Evolutionary conservation across 2,888 invertebrate genomes (phyloP), one percentile per base, ranked within the genome.

Genomic region (Ormyrus nitidulus): DNA sequence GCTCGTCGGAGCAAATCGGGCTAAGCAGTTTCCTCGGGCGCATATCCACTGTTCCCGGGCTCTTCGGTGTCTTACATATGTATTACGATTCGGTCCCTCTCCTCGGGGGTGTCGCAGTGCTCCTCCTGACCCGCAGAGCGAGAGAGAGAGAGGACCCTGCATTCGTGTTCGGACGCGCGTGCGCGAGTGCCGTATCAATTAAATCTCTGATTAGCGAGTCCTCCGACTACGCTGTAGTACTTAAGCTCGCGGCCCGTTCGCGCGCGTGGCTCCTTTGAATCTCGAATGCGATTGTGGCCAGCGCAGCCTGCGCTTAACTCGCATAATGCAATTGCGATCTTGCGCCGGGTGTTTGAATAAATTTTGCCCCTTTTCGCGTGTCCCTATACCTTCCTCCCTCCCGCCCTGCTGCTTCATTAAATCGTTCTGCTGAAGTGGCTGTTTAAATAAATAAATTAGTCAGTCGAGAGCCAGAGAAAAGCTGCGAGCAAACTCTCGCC

Each of bases 201-300:
- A 87, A 87, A 89, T 88, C 87, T 86, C 86, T 87, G 86, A 88
- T 89, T 89, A 89, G 88, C 85, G 82, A 85, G 84, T 84, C 86
- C 84, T 85, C 85, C 86, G 83, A 84, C 83, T 85, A 77, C 79
- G 8, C 11, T 8, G 9, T 65, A 56, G 54, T 69, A 76, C 70
- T 65, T 58, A 51, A 51, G n/a, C 71, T 69, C 51, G 44, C 62
- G 19, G 34, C 4, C 34, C 46, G 34, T 34, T 72, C 11, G 34
- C 34, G 34, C 68, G 49, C 71, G 81, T 71, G 82, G 46, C 44
- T 68, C 84, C 86, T 86, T 87, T 85, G 86, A 87, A 86, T 86
- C 86, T 84, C 82, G 61, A 59, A 75, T 80, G 75, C 84, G 87
- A 87, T 85, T 86, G 84, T 77, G 69, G 62, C 65, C 10, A 56